These are phyloP conservation scores for Yponomeuta sedellus DNA, from an alignment of 2,888 invertebrate genomes.

Conservation along the genomic window DNA sequence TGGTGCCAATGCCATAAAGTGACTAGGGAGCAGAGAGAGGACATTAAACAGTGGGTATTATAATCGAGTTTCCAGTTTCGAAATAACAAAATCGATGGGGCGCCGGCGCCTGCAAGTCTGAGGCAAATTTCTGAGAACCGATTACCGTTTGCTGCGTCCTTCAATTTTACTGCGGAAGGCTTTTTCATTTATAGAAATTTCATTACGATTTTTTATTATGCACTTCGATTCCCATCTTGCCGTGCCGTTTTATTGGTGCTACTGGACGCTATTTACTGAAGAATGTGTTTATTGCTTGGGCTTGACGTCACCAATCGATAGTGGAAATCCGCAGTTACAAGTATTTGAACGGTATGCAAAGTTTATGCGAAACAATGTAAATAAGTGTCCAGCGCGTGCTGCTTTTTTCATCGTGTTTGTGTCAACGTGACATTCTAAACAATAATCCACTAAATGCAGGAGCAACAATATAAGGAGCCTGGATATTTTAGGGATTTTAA, in stretches of 20 bases:
- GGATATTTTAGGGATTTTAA: too few species aligned
- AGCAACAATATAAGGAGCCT: too few species aligned
- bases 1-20: background rate
- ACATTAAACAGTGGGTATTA: conserved; percentile 1
- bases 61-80: conserved; percentile 21
- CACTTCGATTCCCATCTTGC: background rate
- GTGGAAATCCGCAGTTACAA: background rate
- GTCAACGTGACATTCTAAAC: too few species aligned
- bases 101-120: conserved; percentile 44
- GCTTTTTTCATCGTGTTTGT: too few species aligned
- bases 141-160: background rate
- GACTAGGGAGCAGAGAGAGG: background rate
- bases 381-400: too few species aligned
- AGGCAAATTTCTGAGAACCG: conserved; percentile 40
- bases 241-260: background rate
- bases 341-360: too few species aligned
- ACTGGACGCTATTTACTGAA: background rate
- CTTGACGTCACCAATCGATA: background rate
- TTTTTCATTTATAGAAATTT: conserved; percentile 8
- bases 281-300: background rate
- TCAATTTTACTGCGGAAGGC: background rate
- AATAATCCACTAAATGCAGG: too few species aligned
- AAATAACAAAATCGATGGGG: conserved; percentile 47
- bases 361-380: too few species aligned
- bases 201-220: background rate